phyloP scores from a whole-genome alignment of 2,888 invertebrate species.

The Stenodema calcarata region DNA sequence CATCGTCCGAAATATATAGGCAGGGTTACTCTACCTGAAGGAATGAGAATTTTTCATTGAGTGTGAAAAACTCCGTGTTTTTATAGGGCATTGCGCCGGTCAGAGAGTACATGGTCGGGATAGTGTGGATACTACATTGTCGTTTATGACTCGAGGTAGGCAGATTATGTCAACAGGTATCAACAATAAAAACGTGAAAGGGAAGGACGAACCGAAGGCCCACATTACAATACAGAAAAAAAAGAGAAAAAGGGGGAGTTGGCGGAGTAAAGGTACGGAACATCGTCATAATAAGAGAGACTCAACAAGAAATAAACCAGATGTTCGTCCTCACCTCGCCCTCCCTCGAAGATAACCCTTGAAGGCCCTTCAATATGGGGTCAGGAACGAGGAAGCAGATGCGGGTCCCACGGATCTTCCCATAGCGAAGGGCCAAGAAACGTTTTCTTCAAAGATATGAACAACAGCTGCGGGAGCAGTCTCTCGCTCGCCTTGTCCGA shows the following conservation, averaged over 20 bases:
- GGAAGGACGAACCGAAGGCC: background rate
- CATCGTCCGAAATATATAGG: no score
- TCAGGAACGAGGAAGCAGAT: slow-evolving; percentile 47
- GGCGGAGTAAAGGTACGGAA: background rate
- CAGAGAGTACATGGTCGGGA: background rate
- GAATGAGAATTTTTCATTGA: background rate
- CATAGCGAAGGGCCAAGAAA: slow-evolving; percentile 5
- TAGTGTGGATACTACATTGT: background rate
- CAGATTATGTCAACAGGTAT: slow-evolving; percentile 24
- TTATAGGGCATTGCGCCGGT: background rate
- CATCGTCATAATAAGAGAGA: slow-evolving; percentile 17
- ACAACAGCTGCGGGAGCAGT: slow-evolving; percentile 35
- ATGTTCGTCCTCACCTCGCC: slow-evolving; percentile 11
- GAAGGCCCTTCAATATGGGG: slow-evolving; percentile 15
- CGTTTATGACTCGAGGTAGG: background rate
- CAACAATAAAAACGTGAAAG: background rate
- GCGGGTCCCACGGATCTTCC: slow-evolving; percentile 49
- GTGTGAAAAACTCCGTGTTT: background rate
- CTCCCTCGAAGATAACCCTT: slow-evolving; percentile 8
- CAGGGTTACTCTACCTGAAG: no score
- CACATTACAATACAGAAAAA: background rate
- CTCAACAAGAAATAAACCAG: slow-evolving; percentile 20
- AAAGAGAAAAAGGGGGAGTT: background rate
- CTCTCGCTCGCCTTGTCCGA: background rate
- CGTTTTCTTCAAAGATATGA: slow-evolving; percentile 31